These are phyloP conservation scores for Ophonus ardosiacus DNA, from an alignment of 2,888 invertebrate species.

Conservation along the genomic window DNA sequence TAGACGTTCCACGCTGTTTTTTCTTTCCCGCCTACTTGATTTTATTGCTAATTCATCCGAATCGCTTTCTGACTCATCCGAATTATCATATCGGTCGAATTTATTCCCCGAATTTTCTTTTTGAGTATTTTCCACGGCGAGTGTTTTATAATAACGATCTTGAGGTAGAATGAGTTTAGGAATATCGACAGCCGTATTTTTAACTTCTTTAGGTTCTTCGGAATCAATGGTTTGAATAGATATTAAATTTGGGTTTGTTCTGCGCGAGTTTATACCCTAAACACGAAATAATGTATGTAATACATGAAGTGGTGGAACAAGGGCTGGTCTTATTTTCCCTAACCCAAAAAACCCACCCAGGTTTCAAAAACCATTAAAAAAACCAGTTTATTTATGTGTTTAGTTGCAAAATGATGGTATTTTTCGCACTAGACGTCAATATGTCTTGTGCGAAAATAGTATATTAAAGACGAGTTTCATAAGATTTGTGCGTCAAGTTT, in stretches of 20 bases:
- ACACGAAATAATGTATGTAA: constrained; percentile 33
- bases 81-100: constrained; percentile 77
- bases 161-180: constrained; percentile 72
- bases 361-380: too few species aligned
- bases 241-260: constrained; percentile 76
- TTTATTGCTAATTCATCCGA: constrained; percentile 71
- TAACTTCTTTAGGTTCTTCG: constrained; percentile 68
- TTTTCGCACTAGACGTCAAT: too few species aligned
- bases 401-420: too few species aligned
- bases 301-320: not conserved
- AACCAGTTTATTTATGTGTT: too few species aligned
- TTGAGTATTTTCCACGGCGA: constrained; percentile 21
- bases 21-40: constrained; percentile 75
- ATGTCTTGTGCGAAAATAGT: too few species aligned
- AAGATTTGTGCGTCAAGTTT: too few species aligned
- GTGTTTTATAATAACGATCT: constrained; percentile 70
- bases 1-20: constrained; percentile 77
- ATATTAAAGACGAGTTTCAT: too few species aligned
- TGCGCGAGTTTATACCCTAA: constrained; percentile 71
- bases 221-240: constrained; percentile 75
- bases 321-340: too few species aligned
- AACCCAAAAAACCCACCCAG: too few species aligned
- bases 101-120: constrained; percentile 72
- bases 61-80: constrained; percentile 74
- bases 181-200: constrained; percentile 48